phyloP scores from a whole-genome alignment of 1,140 invertebrate species.

The Agrypnia vestita region DNA sequence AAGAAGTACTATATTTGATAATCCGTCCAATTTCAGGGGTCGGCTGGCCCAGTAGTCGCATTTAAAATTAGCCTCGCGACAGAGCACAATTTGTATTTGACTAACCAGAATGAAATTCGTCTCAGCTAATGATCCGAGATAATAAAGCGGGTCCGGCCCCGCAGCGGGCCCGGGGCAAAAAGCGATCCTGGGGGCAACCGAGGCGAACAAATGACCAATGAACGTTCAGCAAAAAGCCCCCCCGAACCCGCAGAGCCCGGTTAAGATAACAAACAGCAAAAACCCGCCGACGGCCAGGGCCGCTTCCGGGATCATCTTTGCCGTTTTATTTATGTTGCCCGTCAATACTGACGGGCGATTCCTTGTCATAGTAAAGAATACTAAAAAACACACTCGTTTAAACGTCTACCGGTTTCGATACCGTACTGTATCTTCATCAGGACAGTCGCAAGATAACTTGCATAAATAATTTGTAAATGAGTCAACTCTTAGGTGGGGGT shows the following conservation, averaged over 20 bases:
- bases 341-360: too few relatives aligned
- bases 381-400: too few relatives aligned
- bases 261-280: constrained; percentile 23
- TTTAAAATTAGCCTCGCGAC: constrained; percentile 3
- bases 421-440: too few relatives aligned
- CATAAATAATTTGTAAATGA: too few relatives aligned
- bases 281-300: neutral
- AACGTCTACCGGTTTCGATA: too few relatives aligned
- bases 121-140: constrained; percentile 22
- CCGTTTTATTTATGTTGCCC: too few relatives aligned
- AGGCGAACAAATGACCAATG: constrained; percentile 39
- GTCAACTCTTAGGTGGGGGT: too few relatives aligned
- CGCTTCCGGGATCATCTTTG: neutral
- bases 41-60: too few relatives aligned
- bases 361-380: too few relatives aligned
- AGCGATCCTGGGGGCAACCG: constrained; percentile 6
- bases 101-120: constrained; percentile 14
- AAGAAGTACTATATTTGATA: too few relatives aligned
- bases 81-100: constrained; percentile 8
- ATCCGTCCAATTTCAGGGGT: too few relatives aligned
- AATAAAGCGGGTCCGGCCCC: constrained; percentile 1
- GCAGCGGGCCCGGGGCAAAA: constrained; percentile 7
- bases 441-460: too few relatives aligned
- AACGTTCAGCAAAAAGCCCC: constrained; percentile 27
- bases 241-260: neutral